Evolutionary conservation across 1,140 invertebrate species (phyloP), one percentile per base, ranked within the genome.

Genomic region (Diabrotica virgifera): DNA sequence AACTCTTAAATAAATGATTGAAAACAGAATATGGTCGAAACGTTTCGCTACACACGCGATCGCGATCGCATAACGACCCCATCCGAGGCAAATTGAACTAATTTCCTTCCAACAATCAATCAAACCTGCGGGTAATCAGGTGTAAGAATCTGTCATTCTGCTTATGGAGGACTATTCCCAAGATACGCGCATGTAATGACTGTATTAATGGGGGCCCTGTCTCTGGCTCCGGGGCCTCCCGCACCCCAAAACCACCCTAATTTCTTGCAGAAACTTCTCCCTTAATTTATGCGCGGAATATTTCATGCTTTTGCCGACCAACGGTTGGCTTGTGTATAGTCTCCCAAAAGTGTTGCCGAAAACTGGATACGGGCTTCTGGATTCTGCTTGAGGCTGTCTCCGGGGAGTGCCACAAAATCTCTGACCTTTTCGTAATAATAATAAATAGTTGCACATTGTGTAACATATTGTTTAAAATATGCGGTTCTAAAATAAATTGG

Each of bases 231-330:
- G 37, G 58, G 52, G 52, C 52, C n/a, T 35, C 12, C 12, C 8
- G 24, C 52, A 13, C 58, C 40, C 40, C 46, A 36, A 66, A 69
- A 66, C 66, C 63, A 63, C 52, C 56, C 67, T 72, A 72, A 72
- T 72, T 74, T 74, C 72, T 74, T 74, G 72, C 71, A 66, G 71
- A 72, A 74, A 74, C 72, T 74, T 74, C 66, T 68, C 53, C 64
- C 58, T 50, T 74, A 74, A 74, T 74, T 74, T 74, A 74, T 74
- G 72, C 72, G 72, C 66, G 64, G 66, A 71, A 72, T 74, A 72
- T 74, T 72, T 74, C 67, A 67, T 66, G 70, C 69, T 69, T 59
- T 69, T 69, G 63, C 60, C 69, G 66, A 66, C 69, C 69, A 66
- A 54, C 63, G 67, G 66, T 62, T 64, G 35, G 24, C n/a, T 46